These are phyloP conservation scores for Sebastes taczanowskii DNA, from an alignment of 2,797 vertebrate genomes.

Conservation along the genomic window DNA sequence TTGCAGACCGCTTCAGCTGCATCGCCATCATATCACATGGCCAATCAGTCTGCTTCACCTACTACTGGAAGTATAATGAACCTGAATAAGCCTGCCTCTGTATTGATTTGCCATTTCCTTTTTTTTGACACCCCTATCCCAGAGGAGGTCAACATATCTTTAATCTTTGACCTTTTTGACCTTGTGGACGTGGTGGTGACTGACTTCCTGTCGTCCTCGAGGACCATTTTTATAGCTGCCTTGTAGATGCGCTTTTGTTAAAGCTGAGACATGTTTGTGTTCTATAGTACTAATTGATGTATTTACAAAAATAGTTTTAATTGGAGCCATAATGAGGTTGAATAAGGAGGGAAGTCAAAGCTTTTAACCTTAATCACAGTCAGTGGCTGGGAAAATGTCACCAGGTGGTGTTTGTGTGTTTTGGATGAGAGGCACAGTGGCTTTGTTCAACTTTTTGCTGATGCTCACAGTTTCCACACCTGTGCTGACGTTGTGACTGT, in stretches of 20 bases:
- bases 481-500: conserved; percentile 43
- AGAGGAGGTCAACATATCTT: conserved; percentile 7
- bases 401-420: conserved; percentile 53
- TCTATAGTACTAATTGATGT: conserved; percentile 23
- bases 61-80: conserved; percentile 31
- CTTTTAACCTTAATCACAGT: conserved; percentile 51
- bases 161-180: conserved; percentile 33
- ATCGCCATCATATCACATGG: conserved; percentile 4
- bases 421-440: conserved; percentile 15
- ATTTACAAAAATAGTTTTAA: conserved; percentile 51
- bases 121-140: background rate
- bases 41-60: conserved; percentile 10
- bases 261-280: conserved; percentile 3
- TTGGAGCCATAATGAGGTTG: conserved; percentile 47
- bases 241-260: background rate
- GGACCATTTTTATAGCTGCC: conserved; percentile 16
- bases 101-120: conserved; percentile 36
- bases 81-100: conserved; percentile 31
- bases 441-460: conserved; percentile 50
- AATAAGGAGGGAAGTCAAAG: conserved; percentile 36
- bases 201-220: background rate
- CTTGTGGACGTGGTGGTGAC: background rate
- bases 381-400: conserved; percentile 32
- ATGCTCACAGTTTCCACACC: conserved; percentile 58
- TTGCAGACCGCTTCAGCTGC: background rate